phyloP scores from a whole-genome alignment of 2,113 vertebrate species.

The Atractosteus spatula region DNA sequence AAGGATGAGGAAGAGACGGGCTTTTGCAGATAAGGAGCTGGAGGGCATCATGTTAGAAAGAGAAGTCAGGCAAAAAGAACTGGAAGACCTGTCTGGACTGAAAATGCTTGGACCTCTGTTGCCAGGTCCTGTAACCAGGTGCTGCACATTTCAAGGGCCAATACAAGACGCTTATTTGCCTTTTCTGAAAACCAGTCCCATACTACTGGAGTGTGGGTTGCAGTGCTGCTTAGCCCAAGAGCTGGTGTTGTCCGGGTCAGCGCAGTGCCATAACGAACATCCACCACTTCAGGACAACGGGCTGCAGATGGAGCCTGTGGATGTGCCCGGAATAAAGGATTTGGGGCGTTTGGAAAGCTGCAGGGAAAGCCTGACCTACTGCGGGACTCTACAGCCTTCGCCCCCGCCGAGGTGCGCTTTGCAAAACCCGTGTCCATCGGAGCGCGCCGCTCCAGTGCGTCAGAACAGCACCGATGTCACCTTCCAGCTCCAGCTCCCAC shows the following conservation, averaged over 20 bases:
- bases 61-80: constrained; percentile 58
- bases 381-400: constrained; percentile 24
- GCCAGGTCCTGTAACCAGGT: constrained; percentile 32
- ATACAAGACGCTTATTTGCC: constrained; percentile 39
- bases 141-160: constrained; percentile 44
- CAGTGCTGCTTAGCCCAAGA: constrained; percentile 41
- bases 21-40: constrained; percentile 70
- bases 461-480: no score
- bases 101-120: constrained; percentile 27
- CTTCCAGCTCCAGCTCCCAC: no score
- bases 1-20: constrained; percentile 61
- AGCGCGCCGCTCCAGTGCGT: no score
- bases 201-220: constrained; percentile 54
- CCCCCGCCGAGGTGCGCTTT: constrained; percentile 18
- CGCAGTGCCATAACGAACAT: constrained; percentile 31
- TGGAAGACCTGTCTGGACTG: constrained; percentile 40
- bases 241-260: constrained; percentile 35
- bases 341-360: constrained; percentile 16
- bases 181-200: constrained; percentile 45
- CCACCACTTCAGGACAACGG: constrained; percentile 20
- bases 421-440: constrained; percentile 1
- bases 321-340: constrained; percentile 18
- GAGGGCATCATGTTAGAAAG: constrained; percentile 63
- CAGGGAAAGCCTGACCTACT: background rate
- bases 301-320: constrained; percentile 24